Base-by-base conservation (phyloP, 1,140 invertebrate genomes). In the Proctacanthus coquilletti region DNA sequence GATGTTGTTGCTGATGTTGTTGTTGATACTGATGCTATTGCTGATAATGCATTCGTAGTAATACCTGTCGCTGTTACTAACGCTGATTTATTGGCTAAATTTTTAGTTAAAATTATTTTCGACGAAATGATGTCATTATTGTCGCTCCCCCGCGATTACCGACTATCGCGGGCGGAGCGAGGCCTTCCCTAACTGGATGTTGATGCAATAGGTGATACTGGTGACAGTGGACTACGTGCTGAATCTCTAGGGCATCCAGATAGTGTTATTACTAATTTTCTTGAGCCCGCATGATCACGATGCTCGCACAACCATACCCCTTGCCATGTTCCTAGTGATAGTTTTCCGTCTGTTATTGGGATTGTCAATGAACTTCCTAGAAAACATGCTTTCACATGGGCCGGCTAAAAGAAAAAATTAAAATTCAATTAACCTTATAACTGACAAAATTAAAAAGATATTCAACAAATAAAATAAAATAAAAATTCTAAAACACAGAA, bases 221-320 rank as follows among this genome's bases (percentile, higher is more conserved):
- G 78, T 55, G 81, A 84, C 54, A 84, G 69, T 42, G 83, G 84
- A 50, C 81, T 86, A 53, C 82, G 76, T 39, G 75, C 76, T 41
- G 78, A 78, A 59, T 85, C 82, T 40, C 82, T 71, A 46, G 84
- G 70, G 62, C 84, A 86, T 18, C 88, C 88, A 45, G 89, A 91
- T 54, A 94, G 64, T 40, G 87, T 93, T 49, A 92, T 79, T 44
- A 92, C 79, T 52, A 92, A 64, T 67, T 92, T 93, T 42, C 89
- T 72, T 52, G 84, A 89, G 42, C 89, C 89, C 48, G 86, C 92
- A 56, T 85, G 80, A 66, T 96, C 88, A 50, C 92, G 75, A 65
- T 97, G 92, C 68, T 97, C 92, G 69, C 91, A 95, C 41, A 97
- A 70, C 92, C 92, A 97, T 43, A 97, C 80, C 38, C 92, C 92